Evolutionary conservation across 1,140 invertebrate species (phyloP), one percentile per base, ranked within the genome.

Genomic region (Heliconius melpomene): DNA sequence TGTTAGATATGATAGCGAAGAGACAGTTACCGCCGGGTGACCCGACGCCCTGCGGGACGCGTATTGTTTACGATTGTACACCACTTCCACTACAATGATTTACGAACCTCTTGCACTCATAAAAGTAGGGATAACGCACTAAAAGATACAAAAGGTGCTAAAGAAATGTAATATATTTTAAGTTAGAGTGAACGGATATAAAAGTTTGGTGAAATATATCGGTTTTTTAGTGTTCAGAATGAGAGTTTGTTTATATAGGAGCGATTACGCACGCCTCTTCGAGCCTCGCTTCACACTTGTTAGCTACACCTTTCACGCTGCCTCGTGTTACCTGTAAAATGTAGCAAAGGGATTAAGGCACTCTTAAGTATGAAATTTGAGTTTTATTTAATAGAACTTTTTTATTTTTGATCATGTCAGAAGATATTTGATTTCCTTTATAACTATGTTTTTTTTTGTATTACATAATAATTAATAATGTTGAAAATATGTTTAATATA

Each of bases 71-170:
- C 89, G 90, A 91, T 85, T 88, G 81, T 89, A 88, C 88, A 88
- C 87, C 90, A 93, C 89, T 92, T 91, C 91, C 88, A 89, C 93
- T 93, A 94, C 87, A 94, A 93, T 94, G 93, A 94, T 94, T 94
- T 94, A 94, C 90, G 89, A 89, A 90, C 91, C 86, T 84, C 88
- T 86, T 86, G 93, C 85, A 81, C 85, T 88, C 91, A 93, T 94
- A 94, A 94, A 94, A 90, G 86, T 86, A 88, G 90, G 91, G 92
- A 93, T 88, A 93, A 90, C 87, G 89, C 88, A 91, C 89, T 91
- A 93, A 93, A 94, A 93, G 88, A 91, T 90, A 94, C 93, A 94
- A 94, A 94, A 94, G 93, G 92, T 93, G 91, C 91, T 94, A 94
- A 93, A 93, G 91, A 94, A 94, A 93, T 93, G 91, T 90, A 92